Percentiles rank a stretch among this genome's conserved stretches.
phyloP scores from a whole-genome alignment of 2,113 vertebrate species.

The Bos javanicus region DNA sequence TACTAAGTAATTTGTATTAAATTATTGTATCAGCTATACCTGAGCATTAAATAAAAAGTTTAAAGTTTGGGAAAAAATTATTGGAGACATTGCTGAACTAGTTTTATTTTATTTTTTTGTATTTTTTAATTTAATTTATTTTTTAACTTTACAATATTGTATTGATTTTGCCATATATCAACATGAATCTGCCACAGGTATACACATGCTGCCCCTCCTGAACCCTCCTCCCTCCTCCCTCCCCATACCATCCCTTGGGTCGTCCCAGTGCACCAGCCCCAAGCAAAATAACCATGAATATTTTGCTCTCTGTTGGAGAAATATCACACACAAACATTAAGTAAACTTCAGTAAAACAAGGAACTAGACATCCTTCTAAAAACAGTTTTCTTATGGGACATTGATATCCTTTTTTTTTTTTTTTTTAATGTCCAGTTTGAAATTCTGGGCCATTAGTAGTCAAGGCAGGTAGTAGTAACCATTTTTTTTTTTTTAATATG shows the following conservation, averaged over 20 bases:
- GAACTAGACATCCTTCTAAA: background rate
- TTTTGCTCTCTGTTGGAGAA: background rate
- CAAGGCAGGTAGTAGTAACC: background rate
- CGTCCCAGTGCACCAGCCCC: no score
- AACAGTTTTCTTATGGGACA: accelerated
- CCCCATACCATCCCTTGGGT: no score
- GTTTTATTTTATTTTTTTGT: no score
- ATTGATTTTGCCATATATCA: no score
- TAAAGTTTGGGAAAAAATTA: background rate
- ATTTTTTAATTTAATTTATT: no score
- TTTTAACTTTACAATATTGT: no score
- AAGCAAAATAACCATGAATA: background rate
- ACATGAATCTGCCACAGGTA: no score
- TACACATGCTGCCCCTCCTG: no score
- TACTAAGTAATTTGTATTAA: no score
- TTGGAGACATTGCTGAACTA: no score
- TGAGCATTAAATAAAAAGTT: background rate
- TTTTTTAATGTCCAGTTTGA: background rate
- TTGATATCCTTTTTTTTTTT: accelerated
- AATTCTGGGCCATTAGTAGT: background rate
- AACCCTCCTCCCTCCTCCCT: no score
- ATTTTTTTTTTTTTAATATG: no score
- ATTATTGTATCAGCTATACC: background rate
- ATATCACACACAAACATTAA: background rate
- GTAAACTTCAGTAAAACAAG: background rate